Evolutionary conservation across 2,113 vertebrate species (phyloP).

Genomic region (Cranoglanis bouderius): DNA sequence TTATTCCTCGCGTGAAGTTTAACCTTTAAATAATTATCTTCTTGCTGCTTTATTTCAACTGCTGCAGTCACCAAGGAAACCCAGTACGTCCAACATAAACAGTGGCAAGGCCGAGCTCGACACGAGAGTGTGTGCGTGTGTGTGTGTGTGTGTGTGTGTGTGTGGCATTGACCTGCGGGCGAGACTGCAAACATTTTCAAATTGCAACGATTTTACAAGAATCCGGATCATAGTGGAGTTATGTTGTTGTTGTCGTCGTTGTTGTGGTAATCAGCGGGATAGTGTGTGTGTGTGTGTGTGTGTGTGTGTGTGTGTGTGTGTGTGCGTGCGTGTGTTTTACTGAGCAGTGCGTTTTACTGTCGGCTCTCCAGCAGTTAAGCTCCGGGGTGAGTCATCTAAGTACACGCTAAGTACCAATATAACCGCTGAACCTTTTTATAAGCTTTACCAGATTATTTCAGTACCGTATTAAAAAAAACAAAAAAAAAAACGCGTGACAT

Average conservation of each 20-base stretch:
- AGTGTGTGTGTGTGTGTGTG: neutral
- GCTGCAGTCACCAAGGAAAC: constrained; percentile 57
- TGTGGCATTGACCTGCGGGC: neutral
- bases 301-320: neutral
- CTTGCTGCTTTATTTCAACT: constrained; percentile 65
- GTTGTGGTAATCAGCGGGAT: neutral
- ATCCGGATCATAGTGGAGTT: neutral
- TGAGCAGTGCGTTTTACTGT: neutral
- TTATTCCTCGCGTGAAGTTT: constrained; percentile 56
- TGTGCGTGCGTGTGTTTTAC: neutral
- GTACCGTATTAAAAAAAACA: neutral
- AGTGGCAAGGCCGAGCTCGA: neutral
- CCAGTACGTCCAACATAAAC: constrained; percentile 61
- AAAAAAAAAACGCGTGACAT: neutral
- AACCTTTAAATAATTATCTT: constrained; percentile 69
- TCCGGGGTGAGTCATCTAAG: constrained; percentile 9
- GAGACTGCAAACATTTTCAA: neutral
- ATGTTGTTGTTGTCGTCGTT: neutral
- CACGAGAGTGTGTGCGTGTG: neutral
- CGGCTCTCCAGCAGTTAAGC: neutral
- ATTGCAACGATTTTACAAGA: neutral
- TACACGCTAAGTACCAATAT: neutral
- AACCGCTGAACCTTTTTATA: constrained; percentile 13
- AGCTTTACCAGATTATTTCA: neutral
- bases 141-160: neutral